Evolutionary conservation across 2,797 vertebrate genomes (phyloP).

Genomic region (Cryptoprocta ferox): DNA sequence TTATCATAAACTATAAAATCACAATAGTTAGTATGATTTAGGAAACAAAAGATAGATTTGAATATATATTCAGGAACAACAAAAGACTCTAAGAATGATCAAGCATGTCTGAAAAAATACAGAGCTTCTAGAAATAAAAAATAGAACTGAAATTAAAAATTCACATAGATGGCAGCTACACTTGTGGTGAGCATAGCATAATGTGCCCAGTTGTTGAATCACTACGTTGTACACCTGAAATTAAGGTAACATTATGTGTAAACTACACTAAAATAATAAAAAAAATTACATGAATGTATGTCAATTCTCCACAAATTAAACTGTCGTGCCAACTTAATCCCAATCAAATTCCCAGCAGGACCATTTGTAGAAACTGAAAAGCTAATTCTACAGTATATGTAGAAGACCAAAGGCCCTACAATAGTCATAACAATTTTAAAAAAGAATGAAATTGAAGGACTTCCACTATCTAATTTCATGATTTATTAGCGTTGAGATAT

Average conservation of each 20-base stretch:
- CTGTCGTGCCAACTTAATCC: neutral
- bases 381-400: neutral
- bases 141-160: constrained; percentile 26
- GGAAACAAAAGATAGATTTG: neutral
- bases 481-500: neutral
- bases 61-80: constrained; percentile 15
- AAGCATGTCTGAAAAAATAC: neutral
- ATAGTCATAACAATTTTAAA: neutral
- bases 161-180: neutral
- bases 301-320: constrained; percentile 15
- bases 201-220: neutral
- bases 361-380: neutral
- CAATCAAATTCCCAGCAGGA: neutral
- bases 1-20: neutral
- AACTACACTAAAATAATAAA: neutral
- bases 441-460: neutral
- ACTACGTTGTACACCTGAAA: neutral
- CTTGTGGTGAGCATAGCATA: neutral
- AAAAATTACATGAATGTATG: neutral
- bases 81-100: neutral
- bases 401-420: neutral
- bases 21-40: neutral
- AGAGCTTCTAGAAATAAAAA: constrained; percentile 32
- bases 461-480: neutral
- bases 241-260: neutral